Base-by-base conservation (phyloP, 2,797 vertebrate genomes). In the Sebastes hopkinsi region DNA sequence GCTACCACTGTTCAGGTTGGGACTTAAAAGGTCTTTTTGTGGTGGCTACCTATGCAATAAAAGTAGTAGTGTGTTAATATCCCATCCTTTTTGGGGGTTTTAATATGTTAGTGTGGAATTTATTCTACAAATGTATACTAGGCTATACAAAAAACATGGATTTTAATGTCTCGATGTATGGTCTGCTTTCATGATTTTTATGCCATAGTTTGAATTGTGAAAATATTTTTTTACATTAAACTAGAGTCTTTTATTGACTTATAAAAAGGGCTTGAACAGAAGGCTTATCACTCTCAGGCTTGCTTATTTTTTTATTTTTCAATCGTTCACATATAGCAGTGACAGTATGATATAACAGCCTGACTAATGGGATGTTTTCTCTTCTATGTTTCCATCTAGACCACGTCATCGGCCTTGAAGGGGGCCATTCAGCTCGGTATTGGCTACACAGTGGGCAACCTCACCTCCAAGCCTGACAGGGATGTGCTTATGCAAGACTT, bases 401-500 rank as follows among this genome's bases (percentile, higher is more conserved):
- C 98, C 80, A 96, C 98, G 65, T 99, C 98, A 30, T 99, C 98
- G 0, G 97, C 97, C 82, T 96, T 99, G 93, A 99, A 98, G 95
- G 98, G 97, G 77, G 96, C 98, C 89, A 99, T 99, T 93, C 98
- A 99, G 92, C 94, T 99, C 77, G 98, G 98, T 79, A 99, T 99
- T 86, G 98, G 97, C 86, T 99, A 99, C 85, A 98, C 98, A 1
- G 98, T 99, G 82, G 98, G 98, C 55, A 99, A 98, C 87, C 97
- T 99, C 89, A 98, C 97, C 73, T 99, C 98, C 84, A 99, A 99
- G 92, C 97, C 98, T 0, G 98, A 99, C 93, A 96, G 98, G 95
- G 98, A 99, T 90, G 98, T 99, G 77, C 97, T 99, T 91, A 99
- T 99, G 98, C 98, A 99, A 94, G 98, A 99, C 88, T 99, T 99